Percentiles rank a stretch among this genome's conserved stretches.
These are phyloP conservation scores for Euphydryas editha DNA, from an alignment of 2,888 invertebrate genomes.

Conservation along the genomic window DNA sequence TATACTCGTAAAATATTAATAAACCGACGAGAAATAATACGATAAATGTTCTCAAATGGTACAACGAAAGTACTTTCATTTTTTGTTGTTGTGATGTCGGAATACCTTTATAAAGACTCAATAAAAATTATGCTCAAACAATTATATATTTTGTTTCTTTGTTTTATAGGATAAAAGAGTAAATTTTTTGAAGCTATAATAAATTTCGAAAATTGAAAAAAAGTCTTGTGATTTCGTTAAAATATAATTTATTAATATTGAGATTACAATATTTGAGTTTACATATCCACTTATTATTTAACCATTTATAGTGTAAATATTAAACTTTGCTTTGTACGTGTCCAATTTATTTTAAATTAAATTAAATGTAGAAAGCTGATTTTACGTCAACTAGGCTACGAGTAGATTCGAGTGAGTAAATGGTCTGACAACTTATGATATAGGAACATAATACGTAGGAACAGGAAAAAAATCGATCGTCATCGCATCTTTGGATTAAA, in stretches of 20 bases:
- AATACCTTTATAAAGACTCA: too few relatives aligned
- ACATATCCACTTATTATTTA: background rate
- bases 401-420: conserved; percentile 9
- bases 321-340: background rate
- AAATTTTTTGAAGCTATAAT: too few relatives aligned
- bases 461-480: background rate
- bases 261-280: conserved; percentile 8
- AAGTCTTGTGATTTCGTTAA: background rate
- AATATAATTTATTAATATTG: background rate
- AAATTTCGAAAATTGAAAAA: background rate
- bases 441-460: background rate
- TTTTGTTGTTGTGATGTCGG: too few relatives aligned
- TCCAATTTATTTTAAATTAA: conserved; percentile 17
- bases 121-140: too few relatives aligned
- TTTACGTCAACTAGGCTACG: conserved; percentile 11
- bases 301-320: conserved; percentile 17
- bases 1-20: too few relatives aligned
- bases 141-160: too few relatives aligned
- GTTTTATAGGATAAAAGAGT: too few relatives aligned
- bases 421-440: background rate
- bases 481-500: conserved; percentile 12
- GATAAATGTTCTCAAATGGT: too few relatives aligned
- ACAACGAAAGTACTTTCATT: too few relatives aligned
- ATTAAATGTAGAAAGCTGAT: conserved; percentile 28
- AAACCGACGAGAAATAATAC: too few relatives aligned